These are phyloP conservation scores for Delichon dasypus DNA, from an alignment of 2,797 vertebrate species.

Conservation along the genomic window DNA sequence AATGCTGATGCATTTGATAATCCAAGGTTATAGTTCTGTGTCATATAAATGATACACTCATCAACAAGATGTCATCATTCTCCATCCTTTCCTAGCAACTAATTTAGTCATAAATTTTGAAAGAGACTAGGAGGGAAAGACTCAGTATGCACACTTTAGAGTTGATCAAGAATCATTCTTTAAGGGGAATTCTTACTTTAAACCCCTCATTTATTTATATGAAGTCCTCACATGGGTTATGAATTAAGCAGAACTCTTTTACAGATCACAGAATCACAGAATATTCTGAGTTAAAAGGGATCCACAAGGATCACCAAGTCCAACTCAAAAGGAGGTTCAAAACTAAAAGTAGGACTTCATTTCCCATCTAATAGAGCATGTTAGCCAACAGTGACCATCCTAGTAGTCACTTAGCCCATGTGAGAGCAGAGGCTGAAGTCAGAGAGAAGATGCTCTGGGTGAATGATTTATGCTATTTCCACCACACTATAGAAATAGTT, in stretches of 20 bases:
- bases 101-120: not conserved
- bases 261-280: not conserved
- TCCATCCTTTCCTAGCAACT: not conserved
- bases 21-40: not conserved
- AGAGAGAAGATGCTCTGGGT: not conserved
- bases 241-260: not conserved
- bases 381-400: not conserved
- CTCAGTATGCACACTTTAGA: not conserved
- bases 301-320: not conserved
- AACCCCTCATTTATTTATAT: not conserved
- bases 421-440: not conserved
- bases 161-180: not conserved
- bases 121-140: not conserved
- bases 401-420: not conserved
- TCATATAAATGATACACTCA: not conserved
- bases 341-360: not conserved
- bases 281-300: not conserved
- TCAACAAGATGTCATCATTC: not conserved
- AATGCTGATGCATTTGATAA: not conserved
- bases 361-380: not conserved
- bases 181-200: not conserved
- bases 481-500: not conserved
- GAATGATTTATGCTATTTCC: not conserved
- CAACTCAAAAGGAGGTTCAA: not conserved
- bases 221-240: not conserved